Conservation (phyloP, 2,888 invertebrate species). For the Dendrolimus pini region DNA sequence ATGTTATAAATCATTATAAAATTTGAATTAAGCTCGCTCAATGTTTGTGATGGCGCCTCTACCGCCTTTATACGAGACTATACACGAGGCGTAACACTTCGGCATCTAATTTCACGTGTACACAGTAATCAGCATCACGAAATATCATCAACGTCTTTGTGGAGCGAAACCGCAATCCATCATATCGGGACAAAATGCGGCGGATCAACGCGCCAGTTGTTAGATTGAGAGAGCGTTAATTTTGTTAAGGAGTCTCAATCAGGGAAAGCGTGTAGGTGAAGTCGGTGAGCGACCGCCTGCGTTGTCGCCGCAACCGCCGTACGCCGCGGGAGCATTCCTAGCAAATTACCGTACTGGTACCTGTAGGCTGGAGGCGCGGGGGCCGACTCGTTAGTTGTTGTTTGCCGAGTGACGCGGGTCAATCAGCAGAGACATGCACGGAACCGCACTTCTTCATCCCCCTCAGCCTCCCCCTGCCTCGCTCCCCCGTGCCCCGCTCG, state of each 20-base stretch:
- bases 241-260: slow-evolving; percentile 74
- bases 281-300: slow-evolving; percentile 55
- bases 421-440: slow-evolving; percentile 77
- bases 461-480: slow-evolving; percentile 29
- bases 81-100: slow-evolving; percentile 32
- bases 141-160: slow-evolving; percentile 64
- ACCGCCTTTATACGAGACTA: slow-evolving; percentile 13
- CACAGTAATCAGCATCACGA: slow-evolving; percentile 62
- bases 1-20: slow-evolving; percentile 57
- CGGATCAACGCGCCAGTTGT: slow-evolving; percentile 57
- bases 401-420: slow-evolving; percentile 77
- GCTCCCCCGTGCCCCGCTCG: slow-evolving; percentile 46
- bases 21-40: slow-evolving; percentile 40
- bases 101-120: slow-evolving; percentile 52
- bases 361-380: slow-evolving; percentile 72
- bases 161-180: slow-evolving; percentile 67
- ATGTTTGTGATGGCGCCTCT: background rate
- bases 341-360: slow-evolving; percentile 52
- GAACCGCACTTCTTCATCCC: slow-evolving; percentile 74
- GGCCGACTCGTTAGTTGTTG: slow-evolving; percentile 75
- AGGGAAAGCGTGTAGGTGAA: slow-evolving; percentile 61
- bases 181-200: slow-evolving; percentile 69
- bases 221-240: slow-evolving; percentile 70
- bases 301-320: slow-evolving; percentile 65
- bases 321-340: slow-evolving; percentile 60